Conservation (phyloP, 2,113 vertebrate genomes). For the Platanista minor region DNA sequence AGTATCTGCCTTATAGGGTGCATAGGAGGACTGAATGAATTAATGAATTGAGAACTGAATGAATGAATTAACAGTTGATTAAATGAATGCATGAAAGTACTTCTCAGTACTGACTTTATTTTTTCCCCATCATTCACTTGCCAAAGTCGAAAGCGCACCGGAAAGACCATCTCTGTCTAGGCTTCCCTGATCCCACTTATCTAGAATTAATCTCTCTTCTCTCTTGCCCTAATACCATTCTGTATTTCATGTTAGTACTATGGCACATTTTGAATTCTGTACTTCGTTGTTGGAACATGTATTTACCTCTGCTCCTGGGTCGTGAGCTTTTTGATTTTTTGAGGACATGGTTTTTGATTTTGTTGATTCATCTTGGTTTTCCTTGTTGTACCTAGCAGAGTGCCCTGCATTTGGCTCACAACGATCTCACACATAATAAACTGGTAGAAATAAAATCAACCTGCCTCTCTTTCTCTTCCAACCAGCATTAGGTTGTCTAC, state of each 20-base stretch:
- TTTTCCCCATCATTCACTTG: background rate
- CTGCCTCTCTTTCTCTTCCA: background rate
- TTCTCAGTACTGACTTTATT: background rate
- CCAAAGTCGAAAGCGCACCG: background rate
- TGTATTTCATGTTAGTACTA: background rate
- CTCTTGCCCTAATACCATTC: background rate
- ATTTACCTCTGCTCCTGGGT: background rate
- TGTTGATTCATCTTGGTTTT: constrained; percentile 9
- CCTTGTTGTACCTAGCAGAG: background rate
- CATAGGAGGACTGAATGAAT: background rate
- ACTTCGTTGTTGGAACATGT: background rate
- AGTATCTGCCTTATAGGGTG: background rate
- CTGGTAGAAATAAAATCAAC: background rate
- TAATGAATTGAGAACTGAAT: background rate
- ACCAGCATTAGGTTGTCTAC: background rate
- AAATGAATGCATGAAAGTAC: background rate
- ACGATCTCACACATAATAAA: background rate
- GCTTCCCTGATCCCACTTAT: background rate
- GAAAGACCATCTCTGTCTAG: background rate
- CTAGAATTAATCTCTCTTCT: background rate
- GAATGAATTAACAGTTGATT: background rate
- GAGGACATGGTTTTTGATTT: background rate
- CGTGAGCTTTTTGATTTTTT: background rate
- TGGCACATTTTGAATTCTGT: background rate
- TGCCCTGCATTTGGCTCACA: background rate